A percentile compares a stretch with the other conserved stretches of the same genome.
Evolutionary conservation across 2,888 invertebrate genomes (phyloP).

Genomic region (Drosophila stalkeri): DNA sequence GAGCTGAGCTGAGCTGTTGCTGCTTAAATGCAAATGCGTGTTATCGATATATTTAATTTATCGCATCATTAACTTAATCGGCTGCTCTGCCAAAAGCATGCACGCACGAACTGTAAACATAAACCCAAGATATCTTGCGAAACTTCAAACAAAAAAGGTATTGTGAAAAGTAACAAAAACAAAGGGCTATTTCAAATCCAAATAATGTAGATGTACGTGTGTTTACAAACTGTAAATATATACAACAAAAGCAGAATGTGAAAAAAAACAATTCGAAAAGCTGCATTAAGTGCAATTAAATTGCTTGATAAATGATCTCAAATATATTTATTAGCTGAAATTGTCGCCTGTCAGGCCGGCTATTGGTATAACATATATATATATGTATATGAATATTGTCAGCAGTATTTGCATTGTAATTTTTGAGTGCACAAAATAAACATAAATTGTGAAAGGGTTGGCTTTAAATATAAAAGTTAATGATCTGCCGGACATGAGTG

Average conservation of each 20-base stretch:
- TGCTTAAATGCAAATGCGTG: conserved; percentile 19
- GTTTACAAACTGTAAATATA: conserved; percentile 23
- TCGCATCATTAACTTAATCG: conserved; percentile 22
- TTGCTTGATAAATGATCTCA: conserved; percentile 43
- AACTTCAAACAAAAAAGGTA: conserved; percentile 28
- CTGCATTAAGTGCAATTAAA: conserved; percentile 21
- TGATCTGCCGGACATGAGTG: conserved; percentile 64
- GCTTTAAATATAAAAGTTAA: conserved; percentile 44
- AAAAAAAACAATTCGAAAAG: conserved; percentile 7
- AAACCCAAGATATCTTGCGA: conserved; percentile 42
- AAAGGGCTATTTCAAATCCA: conserved; percentile 28
- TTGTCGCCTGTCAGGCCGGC: conserved; percentile 22
- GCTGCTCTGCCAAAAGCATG: conserved; percentile 24
- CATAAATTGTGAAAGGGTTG: conserved; percentile 39
- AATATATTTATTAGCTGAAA: conserved; percentile 36
- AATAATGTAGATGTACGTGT: conserved; percentile 26
- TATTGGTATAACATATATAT: neutral
- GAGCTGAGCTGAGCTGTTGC: neutral
- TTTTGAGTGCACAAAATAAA: conserved; percentile 34
- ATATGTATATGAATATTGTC: neutral
- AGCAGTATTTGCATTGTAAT: conserved; percentile 33
- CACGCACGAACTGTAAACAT: conserved; percentile 44
- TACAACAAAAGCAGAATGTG: conserved; percentile 6
- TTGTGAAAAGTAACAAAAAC: conserved; percentile 37
- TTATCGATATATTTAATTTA: conserved; percentile 35